phyloP scores from a whole-genome alignment of 1,140 invertebrate species.

The honey bee (Apis mellifera) region DNA sequence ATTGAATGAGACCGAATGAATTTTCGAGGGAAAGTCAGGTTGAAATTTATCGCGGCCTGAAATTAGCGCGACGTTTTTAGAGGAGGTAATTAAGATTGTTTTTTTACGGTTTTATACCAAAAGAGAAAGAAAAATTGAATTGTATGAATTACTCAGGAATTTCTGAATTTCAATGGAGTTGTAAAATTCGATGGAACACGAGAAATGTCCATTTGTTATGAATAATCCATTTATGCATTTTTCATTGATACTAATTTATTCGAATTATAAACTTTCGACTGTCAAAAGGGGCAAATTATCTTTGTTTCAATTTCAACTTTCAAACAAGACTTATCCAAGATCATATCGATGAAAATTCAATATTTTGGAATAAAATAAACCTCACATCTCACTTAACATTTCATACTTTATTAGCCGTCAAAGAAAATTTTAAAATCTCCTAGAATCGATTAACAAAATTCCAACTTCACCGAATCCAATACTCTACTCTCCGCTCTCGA shows the following conservation, averaged over 20 bases:
- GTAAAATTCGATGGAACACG: neutral
- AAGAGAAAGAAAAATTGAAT: neutral
- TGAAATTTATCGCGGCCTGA: neutral
- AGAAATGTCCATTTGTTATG: neutral
- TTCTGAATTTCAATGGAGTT: constrained; percentile 12
- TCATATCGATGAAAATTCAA: too few species aligned
- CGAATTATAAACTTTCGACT: neutral
- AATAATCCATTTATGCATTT: neutral
- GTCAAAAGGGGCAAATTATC: too few species aligned
- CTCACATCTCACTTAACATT: too few species aligned
- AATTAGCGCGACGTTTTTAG: neutral
- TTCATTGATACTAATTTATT: neutral
- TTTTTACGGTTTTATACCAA: neutral
- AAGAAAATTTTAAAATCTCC: too few species aligned
- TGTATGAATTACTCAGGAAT: constrained; percentile 14
- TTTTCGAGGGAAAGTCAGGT: constrained; percentile 13
- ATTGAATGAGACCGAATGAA: constrained; percentile 4
- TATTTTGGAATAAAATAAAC: too few species aligned
- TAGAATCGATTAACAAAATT: too few species aligned
- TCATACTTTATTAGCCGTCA: too few species aligned
- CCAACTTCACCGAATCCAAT: too few species aligned
- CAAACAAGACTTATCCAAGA: too few species aligned
- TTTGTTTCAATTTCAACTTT: too few species aligned
- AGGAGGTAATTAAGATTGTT: constrained; percentile 1
- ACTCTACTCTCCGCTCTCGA: neutral